Evolutionary conservation across 2,797 vertebrate species (phyloP).

Genomic region (Todus mexicanus): DNA sequence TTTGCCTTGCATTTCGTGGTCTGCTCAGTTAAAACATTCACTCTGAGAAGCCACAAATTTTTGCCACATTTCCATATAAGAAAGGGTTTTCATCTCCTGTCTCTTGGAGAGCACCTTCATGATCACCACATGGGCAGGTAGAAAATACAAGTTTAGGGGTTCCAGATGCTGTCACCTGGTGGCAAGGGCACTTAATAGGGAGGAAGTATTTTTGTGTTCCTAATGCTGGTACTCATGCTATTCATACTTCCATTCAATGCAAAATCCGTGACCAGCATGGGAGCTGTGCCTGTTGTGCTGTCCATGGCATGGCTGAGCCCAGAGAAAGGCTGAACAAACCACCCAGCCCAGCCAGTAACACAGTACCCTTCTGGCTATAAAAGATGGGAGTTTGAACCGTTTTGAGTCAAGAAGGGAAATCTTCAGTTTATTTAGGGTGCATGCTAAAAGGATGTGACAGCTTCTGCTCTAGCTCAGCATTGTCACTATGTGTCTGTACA

Average conservation of each 20-base stretch:
- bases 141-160: not conserved
- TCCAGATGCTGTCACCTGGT: not conserved
- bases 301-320: not conserved
- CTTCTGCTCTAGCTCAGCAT: not conserved
- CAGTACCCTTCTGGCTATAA: not conserved
- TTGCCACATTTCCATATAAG: not conserved
- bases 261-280: rapidly evolving
- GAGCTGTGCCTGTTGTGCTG: not conserved
- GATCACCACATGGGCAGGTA: not conserved
- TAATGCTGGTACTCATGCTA: not conserved
- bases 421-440: not conserved
- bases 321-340: not conserved
- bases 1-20: not conserved
- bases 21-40: not conserved
- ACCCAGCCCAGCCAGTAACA: not conserved
- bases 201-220: not conserved
- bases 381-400: not conserved
- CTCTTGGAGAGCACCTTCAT: not conserved
- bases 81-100: not conserved
- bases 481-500: rapidly evolving
- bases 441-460: not conserved
- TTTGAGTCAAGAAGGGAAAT: not conserved
- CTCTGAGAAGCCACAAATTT: not conserved
- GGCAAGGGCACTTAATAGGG: not conserved
- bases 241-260: not conserved